Percentiles rank a stretch among this genome's conserved stretches.
Conservation (phyloP, 2,113 vertebrate species). For the Fregetta grallaria region DNA sequence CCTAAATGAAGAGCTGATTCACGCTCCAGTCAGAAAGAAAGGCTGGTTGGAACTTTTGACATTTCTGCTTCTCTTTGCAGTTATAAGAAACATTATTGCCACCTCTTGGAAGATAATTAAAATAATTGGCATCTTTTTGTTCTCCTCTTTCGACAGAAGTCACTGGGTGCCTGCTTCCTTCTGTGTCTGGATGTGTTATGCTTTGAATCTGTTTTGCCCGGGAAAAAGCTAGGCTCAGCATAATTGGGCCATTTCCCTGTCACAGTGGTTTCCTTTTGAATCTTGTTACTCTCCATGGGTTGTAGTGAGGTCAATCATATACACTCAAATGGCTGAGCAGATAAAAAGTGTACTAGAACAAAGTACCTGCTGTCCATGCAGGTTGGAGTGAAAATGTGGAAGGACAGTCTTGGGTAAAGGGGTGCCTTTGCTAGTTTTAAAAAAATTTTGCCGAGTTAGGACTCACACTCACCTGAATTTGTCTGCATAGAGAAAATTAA, state of each 20-base stretch:
- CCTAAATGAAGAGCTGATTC: conserved; percentile 66
- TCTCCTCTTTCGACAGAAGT: conserved; percentile 42
- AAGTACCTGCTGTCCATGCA: conserved; percentile 22
- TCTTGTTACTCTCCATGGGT: conserved; percentile 64
- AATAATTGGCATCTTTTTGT: conserved; percentile 74
- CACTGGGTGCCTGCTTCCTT: conserved; percentile 39
- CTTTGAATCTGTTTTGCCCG: conserved; percentile 53
- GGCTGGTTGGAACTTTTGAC: conserved; percentile 62
- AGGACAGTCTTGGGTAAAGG: neutral
- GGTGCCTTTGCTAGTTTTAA: neutral
- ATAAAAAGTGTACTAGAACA: conserved; percentile 39
- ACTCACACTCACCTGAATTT: neutral
- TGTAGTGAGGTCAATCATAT: conserved; percentile 70
- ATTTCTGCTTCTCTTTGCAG: conserved; percentile 64
- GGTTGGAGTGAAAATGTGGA: neutral
- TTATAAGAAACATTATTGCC: conserved; percentile 61
- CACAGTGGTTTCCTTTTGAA: conserved; percentile 72
- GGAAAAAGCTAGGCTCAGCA: conserved; percentile 67
- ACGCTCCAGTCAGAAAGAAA: conserved; percentile 50
- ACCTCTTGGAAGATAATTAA: conserved; percentile 61
- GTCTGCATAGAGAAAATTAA: neutral
- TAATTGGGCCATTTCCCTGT: conserved; percentile 76
- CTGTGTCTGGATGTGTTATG: conserved; percentile 48
- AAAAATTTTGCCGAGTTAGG: neutral
- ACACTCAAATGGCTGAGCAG: conserved; percentile 68